Percentiles rank a stretch among this genome's conserved stretches.
These are phyloP conservation scores for Emmelina monodactyla DNA, from an alignment of 2,888 invertebrate genomes.

Conservation along the genomic window DNA sequence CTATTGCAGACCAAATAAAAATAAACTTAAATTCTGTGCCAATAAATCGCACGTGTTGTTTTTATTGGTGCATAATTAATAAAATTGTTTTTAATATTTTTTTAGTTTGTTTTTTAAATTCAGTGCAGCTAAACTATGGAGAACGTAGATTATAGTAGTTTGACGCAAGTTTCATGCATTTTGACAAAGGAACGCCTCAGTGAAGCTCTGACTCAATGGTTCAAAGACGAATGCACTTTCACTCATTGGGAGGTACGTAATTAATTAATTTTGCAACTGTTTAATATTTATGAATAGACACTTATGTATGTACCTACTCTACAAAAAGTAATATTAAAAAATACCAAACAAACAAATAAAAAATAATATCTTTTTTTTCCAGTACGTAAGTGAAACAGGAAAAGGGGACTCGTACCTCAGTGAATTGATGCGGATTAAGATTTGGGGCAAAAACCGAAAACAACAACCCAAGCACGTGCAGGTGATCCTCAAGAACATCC, in stretches of 20 bases:
- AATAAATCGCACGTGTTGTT: no score
- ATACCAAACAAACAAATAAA: neutral
- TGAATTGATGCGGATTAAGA: constrained; percentile 66
- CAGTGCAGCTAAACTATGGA: neutral
- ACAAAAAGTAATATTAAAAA: neutral
- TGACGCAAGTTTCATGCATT: constrained; percentile 31
- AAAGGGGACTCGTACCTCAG: constrained; percentile 79
- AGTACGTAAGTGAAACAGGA: constrained; percentile 49
- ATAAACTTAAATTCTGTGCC: no score
- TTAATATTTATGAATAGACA: neutral
- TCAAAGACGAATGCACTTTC: constrained; percentile 30
- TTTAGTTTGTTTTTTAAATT: neutral
- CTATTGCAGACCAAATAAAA: no score
- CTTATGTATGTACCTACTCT: neutral
- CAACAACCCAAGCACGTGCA: constrained; percentile 38
- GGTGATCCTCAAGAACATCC: constrained; percentile 72
- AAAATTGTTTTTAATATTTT: neutral
- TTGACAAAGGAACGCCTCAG: constrained; percentile 36
- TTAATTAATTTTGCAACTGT: neutral
- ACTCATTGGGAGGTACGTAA: constrained; percentile 49
- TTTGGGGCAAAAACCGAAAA: constrained; percentile 47
- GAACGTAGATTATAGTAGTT: constrained; percentile 27
- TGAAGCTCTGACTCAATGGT: constrained; percentile 40
- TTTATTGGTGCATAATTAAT: no score
- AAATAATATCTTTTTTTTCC: constrained; percentile 21